Percentiles rank a stretch among this genome's conserved stretches.
These are phyloP conservation scores for Cephus rjabovi DNA, from an alignment of 2,888 invertebrate species.

Conservation along the genomic window DNA sequence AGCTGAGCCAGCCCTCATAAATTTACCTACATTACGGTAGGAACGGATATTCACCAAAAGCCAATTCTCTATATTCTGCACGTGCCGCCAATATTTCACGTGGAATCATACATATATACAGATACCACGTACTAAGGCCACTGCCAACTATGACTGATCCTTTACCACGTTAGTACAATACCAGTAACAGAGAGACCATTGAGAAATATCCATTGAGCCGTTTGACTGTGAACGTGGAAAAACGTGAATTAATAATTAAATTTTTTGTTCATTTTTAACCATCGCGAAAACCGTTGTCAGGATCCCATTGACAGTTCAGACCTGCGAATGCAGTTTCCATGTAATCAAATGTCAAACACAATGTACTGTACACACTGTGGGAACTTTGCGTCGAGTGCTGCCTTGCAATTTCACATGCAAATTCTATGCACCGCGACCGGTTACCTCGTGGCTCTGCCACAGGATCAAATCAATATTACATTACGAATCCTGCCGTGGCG, in stretches of 20 bases:
- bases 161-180: slow-evolving; percentile 8
- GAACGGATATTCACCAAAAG: slow-evolving; percentile 24
- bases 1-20: slow-evolving; percentile 26
- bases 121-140: neutral
- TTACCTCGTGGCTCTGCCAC: slow-evolving; percentile 24
- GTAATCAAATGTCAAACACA: slow-evolving; percentile 47
- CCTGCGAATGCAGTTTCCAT: slow-evolving; percentile 43
- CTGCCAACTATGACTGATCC: slow-evolving; percentile 10
- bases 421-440: slow-evolving; percentile 40
- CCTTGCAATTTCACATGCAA: slow-evolving; percentile 53
- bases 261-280: too few species aligned
- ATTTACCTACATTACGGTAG: slow-evolving; percentile 24
- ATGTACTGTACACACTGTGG: neutral
- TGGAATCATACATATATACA: too few species aligned
- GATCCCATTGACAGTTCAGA: neutral
- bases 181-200: too few species aligned
- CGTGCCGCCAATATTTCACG: slow-evolving; percentile 8
- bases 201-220: too few species aligned
- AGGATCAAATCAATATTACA: slow-evolving; percentile 51
- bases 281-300: too few species aligned
- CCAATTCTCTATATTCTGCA: slow-evolving; percentile 24
- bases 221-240: too few species aligned
- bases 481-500: too few species aligned
- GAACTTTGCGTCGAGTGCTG: slow-evolving; percentile 18
- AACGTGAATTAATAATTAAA: too few species aligned